phyloP scores from a whole-genome alignment of 2,113 vertebrate genomes.

The Platichthys stellatus region DNA sequence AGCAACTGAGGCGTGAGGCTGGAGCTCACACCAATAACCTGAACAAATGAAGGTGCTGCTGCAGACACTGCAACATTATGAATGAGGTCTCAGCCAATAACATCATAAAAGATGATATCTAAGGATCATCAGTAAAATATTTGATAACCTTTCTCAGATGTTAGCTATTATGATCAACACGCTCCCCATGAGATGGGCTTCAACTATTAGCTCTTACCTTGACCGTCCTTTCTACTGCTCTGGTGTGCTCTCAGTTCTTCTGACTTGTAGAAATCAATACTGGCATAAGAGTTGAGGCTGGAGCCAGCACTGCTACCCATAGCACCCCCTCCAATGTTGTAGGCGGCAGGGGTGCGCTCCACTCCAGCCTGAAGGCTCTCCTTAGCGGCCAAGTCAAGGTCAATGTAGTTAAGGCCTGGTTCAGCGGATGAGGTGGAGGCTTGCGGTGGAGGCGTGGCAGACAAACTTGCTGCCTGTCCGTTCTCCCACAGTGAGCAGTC shows the following conservation, averaged over 20 bases:
- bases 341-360: constrained; percentile 72
- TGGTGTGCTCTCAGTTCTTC: constrained; percentile 77
- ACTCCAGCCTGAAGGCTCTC: constrained; percentile 76
- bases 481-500: constrained; percentile 77
- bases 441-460: constrained; percentile 71
- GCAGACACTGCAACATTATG: not conserved
- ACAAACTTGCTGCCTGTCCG: constrained; percentile 56
- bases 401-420: constrained; percentile 87
- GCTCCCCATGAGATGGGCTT: not conserved
- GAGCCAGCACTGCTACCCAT: constrained; percentile 59
- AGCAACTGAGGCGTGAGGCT: not conserved
- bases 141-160: not conserved
- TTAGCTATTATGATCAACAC: not conserved
- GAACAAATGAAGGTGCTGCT: not conserved
- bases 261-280: constrained; percentile 87
- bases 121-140: not conserved
- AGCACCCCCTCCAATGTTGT: constrained; percentile 66
- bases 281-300: constrained; percentile 82
- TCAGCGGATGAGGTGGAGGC: constrained; percentile 76
- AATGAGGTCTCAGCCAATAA: not conserved
- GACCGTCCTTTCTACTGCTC: constrained; percentile 73
- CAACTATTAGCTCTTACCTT: constrained; percentile 74
- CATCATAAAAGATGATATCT: not conserved
- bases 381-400: constrained; percentile 84
- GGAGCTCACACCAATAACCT: not conserved